Evolutionary conservation across 2,888 invertebrate species (phyloP).

Genomic region (Anarsia innoxiella): DNA sequence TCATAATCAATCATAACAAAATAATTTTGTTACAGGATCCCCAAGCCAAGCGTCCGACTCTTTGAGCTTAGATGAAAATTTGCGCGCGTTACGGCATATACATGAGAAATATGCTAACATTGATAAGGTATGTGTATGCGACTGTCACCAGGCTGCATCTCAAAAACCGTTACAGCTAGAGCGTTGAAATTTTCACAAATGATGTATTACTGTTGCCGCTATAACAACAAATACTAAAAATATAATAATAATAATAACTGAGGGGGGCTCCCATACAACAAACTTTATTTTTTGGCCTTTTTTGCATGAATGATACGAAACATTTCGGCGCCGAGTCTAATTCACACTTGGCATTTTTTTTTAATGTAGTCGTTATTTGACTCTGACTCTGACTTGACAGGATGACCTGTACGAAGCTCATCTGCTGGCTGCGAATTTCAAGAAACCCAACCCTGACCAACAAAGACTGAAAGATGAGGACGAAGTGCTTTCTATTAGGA

Average conservation of each 20-base stretch:
- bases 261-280: too few relatives aligned
- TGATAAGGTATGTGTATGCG: slow-evolving; percentile 56
- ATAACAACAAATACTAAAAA: too few relatives aligned
- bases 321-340: too few relatives aligned
- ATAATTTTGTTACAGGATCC: slow-evolving; percentile 37
- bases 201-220: too few relatives aligned
- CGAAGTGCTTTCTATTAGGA: slow-evolving; percentile 47
- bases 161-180: too few relatives aligned
- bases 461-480: slow-evolving; percentile 39
- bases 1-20: background rate
- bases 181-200: too few relatives aligned
- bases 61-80: slow-evolving; percentile 58
- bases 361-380: background rate
- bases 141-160: too few relatives aligned
- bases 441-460: slow-evolving; percentile 42
- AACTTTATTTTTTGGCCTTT: too few relatives aligned
- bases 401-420: slow-evolving; percentile 57
- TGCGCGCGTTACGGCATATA: slow-evolving; percentile 56
- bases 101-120: slow-evolving; percentile 69
- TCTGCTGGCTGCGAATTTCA: slow-evolving; percentile 53
- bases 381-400: too few relatives aligned
- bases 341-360: too few relatives aligned
- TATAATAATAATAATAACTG: too few relatives aligned
- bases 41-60: slow-evolving; percentile 64
- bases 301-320: too few relatives aligned